A percentile compares a stretch with the other conserved stretches of the same genome.
These are phyloP conservation scores for Metaphire vulgaris DNA, from an alignment of 1,140 invertebrate species.

Conservation along the genomic window DNA sequence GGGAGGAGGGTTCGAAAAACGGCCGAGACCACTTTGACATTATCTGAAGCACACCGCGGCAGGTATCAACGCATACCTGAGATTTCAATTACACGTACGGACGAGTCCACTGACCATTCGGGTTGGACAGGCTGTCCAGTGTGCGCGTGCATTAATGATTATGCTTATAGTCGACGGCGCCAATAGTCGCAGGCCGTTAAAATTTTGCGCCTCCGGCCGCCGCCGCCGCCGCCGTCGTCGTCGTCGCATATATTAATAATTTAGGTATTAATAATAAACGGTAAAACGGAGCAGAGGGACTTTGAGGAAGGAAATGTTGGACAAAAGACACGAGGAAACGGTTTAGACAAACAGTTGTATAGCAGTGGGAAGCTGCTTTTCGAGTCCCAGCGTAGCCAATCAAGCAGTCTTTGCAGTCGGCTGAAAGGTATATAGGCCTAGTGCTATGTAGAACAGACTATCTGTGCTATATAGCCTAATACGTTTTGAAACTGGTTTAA, in stretches of 20 bases:
- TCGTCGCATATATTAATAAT: background rate
- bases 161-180: background rate
- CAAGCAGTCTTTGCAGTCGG: no score
- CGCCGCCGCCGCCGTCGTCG: background rate
- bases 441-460: no score
- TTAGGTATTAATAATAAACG: background rate
- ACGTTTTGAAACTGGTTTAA: no score
- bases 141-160: background rate
- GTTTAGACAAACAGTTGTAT: no score
- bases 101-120: background rate
- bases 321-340: no score
- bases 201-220: background rate
- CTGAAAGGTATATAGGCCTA: no score
- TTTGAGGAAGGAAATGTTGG: no score
- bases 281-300: no score
- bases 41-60: background rate
- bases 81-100: background rate
- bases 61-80: conserved; percentile 2
- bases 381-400: no score
- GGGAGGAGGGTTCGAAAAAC: background rate
- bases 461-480: no score
- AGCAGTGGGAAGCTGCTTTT: no score
- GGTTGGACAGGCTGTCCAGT: background rate
- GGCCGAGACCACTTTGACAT: background rate
- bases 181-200: background rate